Base-by-base conservation (phyloP, 2,113 vertebrate species). In the Rhinoderma darwinii region DNA sequence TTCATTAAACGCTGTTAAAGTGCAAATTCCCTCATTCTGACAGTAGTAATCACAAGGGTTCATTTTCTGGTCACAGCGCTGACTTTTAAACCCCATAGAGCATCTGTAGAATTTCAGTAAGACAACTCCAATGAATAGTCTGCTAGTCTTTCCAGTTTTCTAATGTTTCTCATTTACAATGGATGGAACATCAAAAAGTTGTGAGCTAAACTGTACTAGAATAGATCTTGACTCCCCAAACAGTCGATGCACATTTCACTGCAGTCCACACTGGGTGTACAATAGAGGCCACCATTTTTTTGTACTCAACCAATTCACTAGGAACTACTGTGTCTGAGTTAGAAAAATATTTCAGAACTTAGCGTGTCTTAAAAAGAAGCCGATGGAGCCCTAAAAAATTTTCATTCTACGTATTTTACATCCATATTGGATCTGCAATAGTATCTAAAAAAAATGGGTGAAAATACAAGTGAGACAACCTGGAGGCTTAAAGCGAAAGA, bases 11-110 rank as follows among this genome's bases (percentile, higher is more conserved):
- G 97, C 93, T 93, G 97, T 99, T 97, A 99, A 96, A 96, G 97
- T 96, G 97, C 98, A 99, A 96, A 98, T 97, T 96, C 98, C 98
- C 96, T 99, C 98, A 97, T 99, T 99, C 97, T 99, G 98, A 98
- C 98, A 99, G 98, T 98, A 99, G 97, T 98, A 97, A 98, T 99
- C 98, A 96, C 98, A 99, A 93, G 97, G 98, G 96, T 99, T 99
- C 95, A 97, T 96, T 97, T 97, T 98, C 96, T 99, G 97, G 96
- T 99, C 98, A 96, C 98, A 99, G 95, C 98, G 98, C 96, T 98
- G 98, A 97, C 96, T 99, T 98, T 99, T 99, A 98, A 99, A 99
- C 95, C 97, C 97, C 96, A 97, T 94, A 93, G 98, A 98, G 95
- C 98, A 99, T 97, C 98, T 99, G 98, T 92, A 98, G 97, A 99